These are phyloP conservation scores for Cyanoderma ruficeps DNA, from an alignment of 2,113 vertebrate genomes.

Conservation along the genomic window DNA sequence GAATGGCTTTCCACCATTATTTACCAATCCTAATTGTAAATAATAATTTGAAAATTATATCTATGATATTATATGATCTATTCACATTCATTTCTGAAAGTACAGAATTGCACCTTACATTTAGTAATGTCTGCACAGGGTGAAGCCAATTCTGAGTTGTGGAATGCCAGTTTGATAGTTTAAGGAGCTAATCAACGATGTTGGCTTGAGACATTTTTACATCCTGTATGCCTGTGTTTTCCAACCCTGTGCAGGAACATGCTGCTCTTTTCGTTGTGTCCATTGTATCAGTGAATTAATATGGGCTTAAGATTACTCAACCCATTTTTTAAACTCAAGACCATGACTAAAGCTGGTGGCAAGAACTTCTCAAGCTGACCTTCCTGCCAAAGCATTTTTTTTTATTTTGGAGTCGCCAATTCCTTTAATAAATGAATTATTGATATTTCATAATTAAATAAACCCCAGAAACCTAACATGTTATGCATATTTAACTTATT, in stretches of 20 bases:
- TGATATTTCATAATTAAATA: neutral
- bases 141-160: neutral
- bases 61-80: neutral
- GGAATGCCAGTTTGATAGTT: neutral
- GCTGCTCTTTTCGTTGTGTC: neutral
- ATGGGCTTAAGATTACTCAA: neutral
- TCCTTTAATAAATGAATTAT: neutral
- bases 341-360: neutral
- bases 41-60: neutral
- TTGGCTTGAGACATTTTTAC: neutral
- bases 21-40: neutral
- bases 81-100: neutral
- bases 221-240: neutral
- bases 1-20: neutral
- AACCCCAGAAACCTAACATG: neutral
- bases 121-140: neutral
- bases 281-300: neutral
- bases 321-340: neutral
- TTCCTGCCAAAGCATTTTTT: neutral
- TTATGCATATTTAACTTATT: neutral
- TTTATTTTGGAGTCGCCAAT: neutral
- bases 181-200: neutral
- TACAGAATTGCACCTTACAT: neutral
- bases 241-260: neutral
- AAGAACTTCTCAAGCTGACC: neutral